Percentiles rank a stretch among this genome's conserved stretches.
Evolutionary conservation across 2,888 invertebrate species (phyloP).

Genomic region (Rotaria socialis): DNA sequence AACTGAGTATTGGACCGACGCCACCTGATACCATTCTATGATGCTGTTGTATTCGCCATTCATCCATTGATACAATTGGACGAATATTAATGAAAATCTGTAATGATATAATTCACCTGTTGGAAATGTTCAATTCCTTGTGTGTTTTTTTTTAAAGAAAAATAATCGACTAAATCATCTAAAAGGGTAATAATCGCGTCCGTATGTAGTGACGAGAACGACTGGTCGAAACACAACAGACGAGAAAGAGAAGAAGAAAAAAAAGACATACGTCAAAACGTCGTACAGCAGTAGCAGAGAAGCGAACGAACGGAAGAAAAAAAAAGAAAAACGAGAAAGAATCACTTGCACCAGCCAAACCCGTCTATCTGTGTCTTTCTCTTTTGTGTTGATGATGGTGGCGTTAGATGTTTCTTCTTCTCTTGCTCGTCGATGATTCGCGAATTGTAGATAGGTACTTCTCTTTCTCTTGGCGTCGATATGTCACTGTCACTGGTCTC

Average conservation of each 20-base stretch:
- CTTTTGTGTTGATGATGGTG: conserved; percentile 32
- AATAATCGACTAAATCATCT: conserved; percentile 21
- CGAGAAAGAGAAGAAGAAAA: conserved; percentile 1
- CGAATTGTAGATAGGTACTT: conserved; percentile 13
- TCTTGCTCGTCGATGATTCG: conserved; percentile 14
- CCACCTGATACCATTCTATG: not conserved
- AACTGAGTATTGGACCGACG: not conserved
- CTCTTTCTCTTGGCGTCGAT: conserved; percentile 26
- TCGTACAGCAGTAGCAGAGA: conserved; percentile 9
- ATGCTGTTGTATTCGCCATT: conserved; percentile 4
- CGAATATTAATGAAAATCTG: not conserved
- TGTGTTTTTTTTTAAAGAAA: too few relatives aligned
- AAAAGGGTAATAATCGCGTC: conserved; percentile 15
- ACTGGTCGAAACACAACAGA: conserved; percentile 23
- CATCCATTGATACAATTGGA: not conserved
- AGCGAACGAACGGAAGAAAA: conserved; percentile 22
- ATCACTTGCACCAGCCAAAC: conserved; percentile 29
- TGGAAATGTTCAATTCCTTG: not conserved
- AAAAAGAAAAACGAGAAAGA: not conserved
- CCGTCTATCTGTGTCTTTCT: conserved; percentile 27
- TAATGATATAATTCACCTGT: not conserved
- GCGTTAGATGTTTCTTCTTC: conserved; percentile 11
- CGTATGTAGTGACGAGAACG: not conserved
- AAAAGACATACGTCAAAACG: conserved; percentile 26
- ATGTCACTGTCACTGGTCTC: conserved; percentile 26